Conservation (phyloP, 2,113 vertebrate species). For the Sylvia atricapilla region DNA sequence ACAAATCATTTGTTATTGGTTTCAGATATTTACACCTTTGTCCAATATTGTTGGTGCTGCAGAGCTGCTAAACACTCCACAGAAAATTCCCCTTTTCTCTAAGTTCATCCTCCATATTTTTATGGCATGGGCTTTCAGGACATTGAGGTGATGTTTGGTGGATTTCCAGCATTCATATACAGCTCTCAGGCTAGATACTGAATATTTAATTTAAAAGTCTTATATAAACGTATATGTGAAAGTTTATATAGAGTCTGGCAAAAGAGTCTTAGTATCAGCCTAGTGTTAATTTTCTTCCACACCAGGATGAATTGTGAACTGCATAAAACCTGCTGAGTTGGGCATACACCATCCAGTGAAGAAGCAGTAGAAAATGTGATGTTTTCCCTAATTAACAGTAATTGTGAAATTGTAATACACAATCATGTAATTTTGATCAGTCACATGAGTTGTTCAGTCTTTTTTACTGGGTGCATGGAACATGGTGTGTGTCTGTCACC, state of each 20-base stretch:
- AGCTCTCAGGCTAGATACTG: background rate
- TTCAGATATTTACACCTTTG: background rate
- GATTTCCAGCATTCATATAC: background rate
- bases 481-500: accelerated
- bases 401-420: background rate
- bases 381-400: background rate
- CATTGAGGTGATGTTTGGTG: background rate
- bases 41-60: background rate
- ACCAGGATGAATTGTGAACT: background rate
- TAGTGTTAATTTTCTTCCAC: background rate
- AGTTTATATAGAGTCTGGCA: background rate
- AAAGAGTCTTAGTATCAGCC: background rate
- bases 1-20: background rate
- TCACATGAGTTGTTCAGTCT: background rate
- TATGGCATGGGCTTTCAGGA: background rate
- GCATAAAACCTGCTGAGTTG: background rate
- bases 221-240: background rate
- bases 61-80: background rate
- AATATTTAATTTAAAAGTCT: background rate
- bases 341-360: background rate
- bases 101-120: background rate
- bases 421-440: background rate
- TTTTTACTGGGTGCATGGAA: background rate
- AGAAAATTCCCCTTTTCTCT: background rate
- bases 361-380: background rate